These are phyloP conservation scores for Drosophila rellima DNA, from an alignment of 2,888 invertebrate genomes.

Conservation along the genomic window DNA sequence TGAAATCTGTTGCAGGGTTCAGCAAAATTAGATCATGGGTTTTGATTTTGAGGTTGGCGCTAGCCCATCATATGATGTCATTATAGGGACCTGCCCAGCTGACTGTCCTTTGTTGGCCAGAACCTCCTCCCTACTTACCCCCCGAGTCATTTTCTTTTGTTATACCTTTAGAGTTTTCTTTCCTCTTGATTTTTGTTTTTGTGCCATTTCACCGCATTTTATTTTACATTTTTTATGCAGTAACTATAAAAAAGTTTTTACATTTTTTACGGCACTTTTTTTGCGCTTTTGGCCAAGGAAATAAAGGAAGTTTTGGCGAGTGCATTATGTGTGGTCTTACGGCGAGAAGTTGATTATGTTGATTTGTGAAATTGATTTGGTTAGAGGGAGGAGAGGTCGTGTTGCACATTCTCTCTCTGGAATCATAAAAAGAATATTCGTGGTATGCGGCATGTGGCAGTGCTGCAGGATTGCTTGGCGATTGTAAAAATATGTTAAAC, in stretches of 20 bases:
- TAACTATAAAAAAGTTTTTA: constrained; percentile 81
- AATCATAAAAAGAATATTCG: constrained; percentile 60
- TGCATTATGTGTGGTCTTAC: constrained; percentile 78
- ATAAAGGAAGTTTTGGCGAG: constrained; percentile 68
- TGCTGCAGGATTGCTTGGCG: constrained; percentile 50
- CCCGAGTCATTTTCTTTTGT: constrained; percentile 52
- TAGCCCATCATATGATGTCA: constrained; percentile 64
- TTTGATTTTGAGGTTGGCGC: constrained; percentile 67
- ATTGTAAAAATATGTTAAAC: constrained; percentile 61
- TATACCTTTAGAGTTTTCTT: constrained; percentile 48
- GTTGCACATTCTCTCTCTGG: constrained; percentile 22
- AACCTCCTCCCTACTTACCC: neutral
- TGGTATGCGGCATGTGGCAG: constrained; percentile 75
- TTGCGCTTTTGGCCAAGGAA: constrained; percentile 54
- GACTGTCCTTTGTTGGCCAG: constrained; percentile 50
- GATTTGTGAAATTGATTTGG: constrained; percentile 80
- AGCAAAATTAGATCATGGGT: constrained; percentile 76
- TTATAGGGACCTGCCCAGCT: constrained; percentile 64
- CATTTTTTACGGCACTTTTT: constrained; percentile 78
- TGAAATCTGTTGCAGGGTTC: constrained; percentile 49
- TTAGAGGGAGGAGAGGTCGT: constrained; percentile 17
- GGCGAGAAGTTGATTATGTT: constrained; percentile 79
- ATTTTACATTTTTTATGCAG: constrained; percentile 76
- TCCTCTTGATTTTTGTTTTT: constrained; percentile 2
- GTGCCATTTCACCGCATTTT: constrained; percentile 65